These are phyloP conservation scores for Pipistrellus nathusii DNA, from an alignment of 2,797 vertebrate genomes.

Conservation along the genomic window DNA sequence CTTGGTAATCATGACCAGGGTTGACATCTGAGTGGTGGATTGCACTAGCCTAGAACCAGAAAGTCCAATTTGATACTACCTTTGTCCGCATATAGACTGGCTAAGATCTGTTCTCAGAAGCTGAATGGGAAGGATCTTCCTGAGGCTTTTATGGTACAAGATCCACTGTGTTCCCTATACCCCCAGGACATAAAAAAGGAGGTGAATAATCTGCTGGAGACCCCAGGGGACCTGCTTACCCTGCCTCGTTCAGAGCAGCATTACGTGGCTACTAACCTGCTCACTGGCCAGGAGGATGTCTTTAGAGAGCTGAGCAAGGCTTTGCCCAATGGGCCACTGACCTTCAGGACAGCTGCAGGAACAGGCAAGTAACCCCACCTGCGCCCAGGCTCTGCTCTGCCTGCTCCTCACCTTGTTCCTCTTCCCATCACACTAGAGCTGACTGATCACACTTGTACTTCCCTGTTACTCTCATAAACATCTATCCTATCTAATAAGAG, in stretches of 20 bases:
- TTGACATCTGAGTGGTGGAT: not conserved
- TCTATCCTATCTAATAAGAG: no score
- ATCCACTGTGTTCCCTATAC: not conserved
- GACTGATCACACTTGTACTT: not conserved
- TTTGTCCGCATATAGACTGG: no score
- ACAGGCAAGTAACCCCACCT: not conserved
- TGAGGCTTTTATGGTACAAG: accelerated
- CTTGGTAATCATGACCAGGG: not conserved
- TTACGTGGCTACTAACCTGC: not conserved
- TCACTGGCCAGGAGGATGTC: not conserved
- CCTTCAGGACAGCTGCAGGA: not conserved
- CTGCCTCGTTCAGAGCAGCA: not conserved
- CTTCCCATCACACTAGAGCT: not conserved
- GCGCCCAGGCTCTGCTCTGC: not conserved
- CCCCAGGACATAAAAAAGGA: not conserved
- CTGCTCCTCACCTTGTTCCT: not conserved
- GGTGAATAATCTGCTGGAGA: not conserved
- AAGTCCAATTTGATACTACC: accelerated
- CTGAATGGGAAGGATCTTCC: accelerated
- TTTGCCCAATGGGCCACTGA: not conserved
- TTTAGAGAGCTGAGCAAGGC: not conserved
- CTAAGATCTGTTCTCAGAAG: not conserved
- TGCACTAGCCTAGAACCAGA: not conserved
- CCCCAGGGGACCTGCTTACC: accelerated
- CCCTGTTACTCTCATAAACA: not conserved